A percentile compares a stretch with the other conserved stretches of the same genome.
Conservation (phyloP, 2,113 vertebrate genomes). For the Nicator chloris region DNA sequence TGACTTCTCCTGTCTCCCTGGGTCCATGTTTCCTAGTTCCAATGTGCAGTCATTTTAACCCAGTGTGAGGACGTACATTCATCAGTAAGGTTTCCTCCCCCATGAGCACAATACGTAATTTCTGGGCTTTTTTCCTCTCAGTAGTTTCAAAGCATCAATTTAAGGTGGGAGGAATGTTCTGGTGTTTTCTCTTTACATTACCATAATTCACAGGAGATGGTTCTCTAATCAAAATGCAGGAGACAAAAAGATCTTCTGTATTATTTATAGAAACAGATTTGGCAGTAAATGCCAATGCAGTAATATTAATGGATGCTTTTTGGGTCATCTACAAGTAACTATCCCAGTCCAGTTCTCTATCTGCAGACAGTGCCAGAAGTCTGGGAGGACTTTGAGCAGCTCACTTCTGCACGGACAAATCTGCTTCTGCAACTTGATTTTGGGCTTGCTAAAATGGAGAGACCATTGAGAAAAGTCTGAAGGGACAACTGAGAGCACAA, state of each 20-base stretch:
- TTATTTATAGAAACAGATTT: constrained; percentile 5
- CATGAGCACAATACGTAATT: background rate
- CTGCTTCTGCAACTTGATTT: background rate
- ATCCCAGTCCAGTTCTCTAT: background rate
- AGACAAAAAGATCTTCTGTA: background rate
- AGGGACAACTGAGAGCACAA: background rate
- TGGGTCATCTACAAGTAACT: background rate
- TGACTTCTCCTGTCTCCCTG: background rate
- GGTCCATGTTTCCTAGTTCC: background rate
- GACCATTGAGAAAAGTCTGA: background rate
- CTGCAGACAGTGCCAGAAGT: background rate
- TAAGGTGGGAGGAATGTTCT: background rate
- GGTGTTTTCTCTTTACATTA: constrained; percentile 1
- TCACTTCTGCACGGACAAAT: background rate
- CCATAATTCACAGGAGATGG: background rate
- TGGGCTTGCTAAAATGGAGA: background rate
- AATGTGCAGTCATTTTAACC: background rate
- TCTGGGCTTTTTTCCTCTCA: background rate
- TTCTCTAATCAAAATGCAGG: background rate
- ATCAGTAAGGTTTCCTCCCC: background rate
- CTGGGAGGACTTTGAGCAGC: background rate
- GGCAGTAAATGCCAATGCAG: background rate
- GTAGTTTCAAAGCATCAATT: background rate
- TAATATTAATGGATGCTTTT: background rate
- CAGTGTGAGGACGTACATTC: background rate